phyloP scores from a whole-genome alignment of 2,797 vertebrate species.

The Glyptemys insculpta region DNA sequence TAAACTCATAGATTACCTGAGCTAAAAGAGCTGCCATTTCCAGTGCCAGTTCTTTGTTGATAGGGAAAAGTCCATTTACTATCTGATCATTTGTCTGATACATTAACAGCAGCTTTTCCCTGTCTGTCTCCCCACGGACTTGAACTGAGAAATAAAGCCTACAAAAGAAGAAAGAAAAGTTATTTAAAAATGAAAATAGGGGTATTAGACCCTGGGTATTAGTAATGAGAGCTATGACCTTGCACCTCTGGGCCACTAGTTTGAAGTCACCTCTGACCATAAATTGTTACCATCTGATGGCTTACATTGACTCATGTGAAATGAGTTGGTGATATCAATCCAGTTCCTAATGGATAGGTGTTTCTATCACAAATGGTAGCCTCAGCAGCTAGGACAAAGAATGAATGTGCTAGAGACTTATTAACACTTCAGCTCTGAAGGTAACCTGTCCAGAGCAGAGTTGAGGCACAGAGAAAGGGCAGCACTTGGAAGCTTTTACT shows the following conservation, averaged over 20 bases:
- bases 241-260: background rate
- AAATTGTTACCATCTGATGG: background rate
- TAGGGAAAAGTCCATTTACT: slow-evolving; percentile 92
- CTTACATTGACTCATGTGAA: background rate
- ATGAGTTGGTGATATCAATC: background rate
- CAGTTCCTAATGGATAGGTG: background rate
- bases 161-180: slow-evolving; percentile 60
- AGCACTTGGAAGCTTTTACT: background rate
- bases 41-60: slow-evolving; percentile 96
- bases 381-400: background rate
- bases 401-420: background rate
- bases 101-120: slow-evolving; percentile 93
- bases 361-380: background rate
- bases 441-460: background rate
- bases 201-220: slow-evolving; percentile 29
- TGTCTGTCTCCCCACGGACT: slow-evolving; percentile 93
- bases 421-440: background rate
- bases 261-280: background rate
- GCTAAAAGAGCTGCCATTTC: slow-evolving; percentile 96
- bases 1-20: slow-evolving; percentile 85
- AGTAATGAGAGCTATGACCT: background rate
- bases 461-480: slow-evolving; percentile 15
- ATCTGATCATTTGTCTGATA: slow-evolving; percentile 97
- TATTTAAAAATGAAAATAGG: slow-evolving; percentile 48
- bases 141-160: slow-evolving; percentile 95